Percentiles rank a stretch among this genome's conserved stretches.
phyloP scores from a whole-genome alignment of 2,113 vertebrate genomes.

The Protobothrops flavoviridis region DNA sequence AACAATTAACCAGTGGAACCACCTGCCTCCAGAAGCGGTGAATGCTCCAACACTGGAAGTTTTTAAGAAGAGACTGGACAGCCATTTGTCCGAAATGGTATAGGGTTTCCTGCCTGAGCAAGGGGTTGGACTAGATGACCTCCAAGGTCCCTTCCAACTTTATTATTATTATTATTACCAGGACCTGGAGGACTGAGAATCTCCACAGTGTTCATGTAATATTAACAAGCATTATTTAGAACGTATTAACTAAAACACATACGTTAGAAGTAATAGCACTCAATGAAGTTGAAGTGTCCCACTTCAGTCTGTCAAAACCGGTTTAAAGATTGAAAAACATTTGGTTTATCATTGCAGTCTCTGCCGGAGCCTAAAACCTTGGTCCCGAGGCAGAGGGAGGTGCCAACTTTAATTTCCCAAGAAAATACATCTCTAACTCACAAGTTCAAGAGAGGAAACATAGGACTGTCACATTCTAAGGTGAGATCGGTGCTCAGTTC shows the following conservation, averaged over 20 bases:
- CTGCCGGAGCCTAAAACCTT: not conserved
- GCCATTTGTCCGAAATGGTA: too few species aligned
- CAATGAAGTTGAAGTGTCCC: not conserved
- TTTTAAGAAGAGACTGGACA: too few species aligned
- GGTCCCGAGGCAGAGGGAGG: not conserved
- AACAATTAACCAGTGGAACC: too few species aligned
- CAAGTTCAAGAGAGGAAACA: constrained; percentile 16
- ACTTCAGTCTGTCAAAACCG: not conserved
- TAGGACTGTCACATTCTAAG: constrained; percentile 7
- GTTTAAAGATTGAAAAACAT: not conserved
- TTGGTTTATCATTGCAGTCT: constrained; percentile 15
- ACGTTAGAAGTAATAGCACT: not conserved
- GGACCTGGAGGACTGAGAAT: too few species aligned
- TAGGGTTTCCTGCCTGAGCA: too few species aligned
- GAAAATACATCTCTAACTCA: not conserved
- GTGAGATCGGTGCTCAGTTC: not conserved
- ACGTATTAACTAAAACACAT: not conserved
- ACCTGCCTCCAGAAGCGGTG: too few species aligned
- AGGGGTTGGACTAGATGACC: too few species aligned
- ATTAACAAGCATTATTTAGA: not conserved
- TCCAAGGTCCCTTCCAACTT: too few species aligned
- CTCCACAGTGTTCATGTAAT: too few species aligned
- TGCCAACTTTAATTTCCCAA: not conserved
- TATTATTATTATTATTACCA: too few species aligned
- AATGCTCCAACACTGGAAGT: too few species aligned